Conservation (phyloP, 2,797 vertebrate genomes). For the Carcharodon carcharias region DNA sequence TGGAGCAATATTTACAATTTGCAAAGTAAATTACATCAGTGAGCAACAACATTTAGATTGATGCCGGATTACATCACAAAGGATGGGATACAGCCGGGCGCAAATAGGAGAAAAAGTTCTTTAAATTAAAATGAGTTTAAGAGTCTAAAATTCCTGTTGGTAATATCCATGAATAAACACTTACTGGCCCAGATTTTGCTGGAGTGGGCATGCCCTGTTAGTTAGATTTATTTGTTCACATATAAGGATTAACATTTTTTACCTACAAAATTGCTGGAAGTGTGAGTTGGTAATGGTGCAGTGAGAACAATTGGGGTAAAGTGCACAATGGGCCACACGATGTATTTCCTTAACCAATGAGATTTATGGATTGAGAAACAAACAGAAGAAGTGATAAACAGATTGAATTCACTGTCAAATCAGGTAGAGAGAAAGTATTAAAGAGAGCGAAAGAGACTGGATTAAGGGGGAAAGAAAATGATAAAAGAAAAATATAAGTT, state of each 20-base stretch:
- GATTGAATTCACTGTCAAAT: too few relatives aligned
- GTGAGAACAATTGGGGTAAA: background rate
- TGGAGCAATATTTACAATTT: background rate
- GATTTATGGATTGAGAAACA: too few relatives aligned
- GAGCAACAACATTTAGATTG: background rate
- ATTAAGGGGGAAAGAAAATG: too few relatives aligned
- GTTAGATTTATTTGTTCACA: background rate
- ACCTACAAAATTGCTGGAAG: background rate
- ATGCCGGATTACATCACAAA: background rate
- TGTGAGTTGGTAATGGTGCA: too few relatives aligned
- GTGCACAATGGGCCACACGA: too few relatives aligned
- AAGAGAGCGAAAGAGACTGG: too few relatives aligned
- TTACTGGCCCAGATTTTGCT: background rate
- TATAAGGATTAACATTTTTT: background rate
- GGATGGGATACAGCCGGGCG: background rate
- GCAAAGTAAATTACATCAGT: background rate
- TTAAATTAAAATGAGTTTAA: background rate
- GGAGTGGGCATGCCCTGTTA: background rate
- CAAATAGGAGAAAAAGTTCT: background rate
- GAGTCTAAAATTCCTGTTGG: background rate
- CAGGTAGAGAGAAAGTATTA: too few relatives aligned
- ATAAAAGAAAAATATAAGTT: too few relatives aligned
- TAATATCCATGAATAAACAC: background rate
- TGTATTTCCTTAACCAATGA: too few relatives aligned
- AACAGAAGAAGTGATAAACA: too few relatives aligned